Base-by-base conservation (phyloP, 2,113 vertebrate species). In the Rhinoptilus africanus region DNA sequence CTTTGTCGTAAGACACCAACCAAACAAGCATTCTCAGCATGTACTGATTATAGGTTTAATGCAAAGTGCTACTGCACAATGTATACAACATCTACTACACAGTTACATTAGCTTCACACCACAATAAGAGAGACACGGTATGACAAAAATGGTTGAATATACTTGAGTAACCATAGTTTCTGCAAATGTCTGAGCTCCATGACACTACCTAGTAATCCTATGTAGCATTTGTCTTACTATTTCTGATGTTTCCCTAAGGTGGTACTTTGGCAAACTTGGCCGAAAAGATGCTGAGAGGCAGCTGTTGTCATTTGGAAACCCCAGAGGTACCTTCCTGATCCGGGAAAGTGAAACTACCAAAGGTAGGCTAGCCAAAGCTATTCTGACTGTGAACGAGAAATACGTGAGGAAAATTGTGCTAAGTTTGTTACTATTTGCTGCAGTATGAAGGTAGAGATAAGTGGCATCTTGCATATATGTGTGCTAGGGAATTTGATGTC, bases 331-430 rank as follows among this genome's bases (percentile, higher is more conserved):
- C 96, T 99, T 99, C 97, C 98, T 99, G 93, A 99, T 99, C 96
- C 98, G 99, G 50, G 99, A 99, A 97, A 99, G 99, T 3, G 99
- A 99, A 98, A 99, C 99, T 97, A 99, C 99, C 92, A 99, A 99
- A 99, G 99, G 99, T 99, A 98, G 85, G 93, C 48, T 74, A 75
- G 32, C 39, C 21, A 73, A 37, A 37, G 51, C 30, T 87, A 20
- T 81, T 85, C 32, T 89, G 67, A 50, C 59, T 66, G 47, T 4
- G 21, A 72, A n/a, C 53, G 34, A 89, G 71, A 79, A 35, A 34
- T 43, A 16, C 11, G 47, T 5, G 28, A 69, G 32, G 72, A 72
- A 81, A 87, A 74, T 1, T 16, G 23, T 41, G 16, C 35, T 69
- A 13, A n/a, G 13, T 39, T 53, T 64, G 59, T 80, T 91, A 57